Percentiles rank a stretch among this genome's conserved stretches.
Conservation (phyloP, 2,797 vertebrate species). For the Arrhamphus sclerolepis region DNA sequence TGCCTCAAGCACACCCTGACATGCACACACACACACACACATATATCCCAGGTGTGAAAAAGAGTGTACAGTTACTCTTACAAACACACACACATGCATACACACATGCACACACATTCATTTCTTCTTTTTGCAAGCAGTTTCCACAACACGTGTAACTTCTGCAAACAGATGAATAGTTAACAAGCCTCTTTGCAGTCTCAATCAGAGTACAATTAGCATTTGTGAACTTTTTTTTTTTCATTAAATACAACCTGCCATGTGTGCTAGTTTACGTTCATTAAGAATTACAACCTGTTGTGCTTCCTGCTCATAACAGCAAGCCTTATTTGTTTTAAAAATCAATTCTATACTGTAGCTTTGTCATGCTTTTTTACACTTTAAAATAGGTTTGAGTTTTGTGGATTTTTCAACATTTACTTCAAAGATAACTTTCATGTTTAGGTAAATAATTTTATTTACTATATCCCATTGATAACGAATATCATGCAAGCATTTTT, state of each 20-base stretch:
- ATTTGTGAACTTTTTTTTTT: not conserved
- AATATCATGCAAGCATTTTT: no score
- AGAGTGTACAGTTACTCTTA: slow-evolving; percentile 24
- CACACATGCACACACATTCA: not conserved
- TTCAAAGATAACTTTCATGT: no score
- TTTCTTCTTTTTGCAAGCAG: slow-evolving; percentile 1
- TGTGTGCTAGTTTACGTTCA: slow-evolving; percentile 16
- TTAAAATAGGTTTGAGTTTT: no score
- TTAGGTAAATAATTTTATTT: no score
- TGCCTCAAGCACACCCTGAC: slow-evolving; percentile 17
- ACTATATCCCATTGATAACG: no score
- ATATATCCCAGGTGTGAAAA: slow-evolving; percentile 43
- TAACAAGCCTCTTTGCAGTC: not conserved
- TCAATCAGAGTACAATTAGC: no score
- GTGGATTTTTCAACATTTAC: not conserved
- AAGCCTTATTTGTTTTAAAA: not conserved
- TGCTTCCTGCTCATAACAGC: slow-evolving; percentile 24
- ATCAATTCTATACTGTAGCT: not conserved
- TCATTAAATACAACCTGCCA: not conserved
- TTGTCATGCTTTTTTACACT: no score
- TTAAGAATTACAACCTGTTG: slow-evolving; percentile 67
- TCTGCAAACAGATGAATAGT: not conserved
- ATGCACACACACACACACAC: slow-evolving; percentile 27
- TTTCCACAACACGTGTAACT: slow-evolving; percentile 8
- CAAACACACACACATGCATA: not conserved